phyloP scores from a whole-genome alignment of 1,140 invertebrate species.

The Lepidurus couesii region DNA sequence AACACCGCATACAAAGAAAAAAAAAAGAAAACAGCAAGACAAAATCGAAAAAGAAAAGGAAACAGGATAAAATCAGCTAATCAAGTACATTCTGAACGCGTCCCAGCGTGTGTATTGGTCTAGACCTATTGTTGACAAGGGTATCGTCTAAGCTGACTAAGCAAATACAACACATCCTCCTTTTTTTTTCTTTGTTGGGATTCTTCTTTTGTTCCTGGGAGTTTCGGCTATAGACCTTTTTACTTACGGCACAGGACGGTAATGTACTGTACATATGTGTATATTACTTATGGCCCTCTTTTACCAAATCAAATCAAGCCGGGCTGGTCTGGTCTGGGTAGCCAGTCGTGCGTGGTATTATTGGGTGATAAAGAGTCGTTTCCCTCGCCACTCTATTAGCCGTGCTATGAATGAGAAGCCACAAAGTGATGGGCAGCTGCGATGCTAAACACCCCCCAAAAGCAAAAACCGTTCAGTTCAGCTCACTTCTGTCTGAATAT shows the following conservation, averaged over 20 bases:
- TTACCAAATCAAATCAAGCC: background rate
- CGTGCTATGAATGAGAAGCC: background rate
- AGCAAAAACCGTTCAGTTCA: background rate
- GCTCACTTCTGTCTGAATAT: background rate
- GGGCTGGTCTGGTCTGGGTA: background rate
- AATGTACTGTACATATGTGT: no score
- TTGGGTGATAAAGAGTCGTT: background rate
- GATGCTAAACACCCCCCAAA: background rate
- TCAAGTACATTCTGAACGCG: background rate
- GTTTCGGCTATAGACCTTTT: no score
- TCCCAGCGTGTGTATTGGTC: no score
- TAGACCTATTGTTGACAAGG: background rate
- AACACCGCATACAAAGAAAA: no score
- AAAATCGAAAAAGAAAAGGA: background rate
- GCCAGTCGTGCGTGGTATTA: background rate
- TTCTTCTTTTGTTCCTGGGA: background rate
- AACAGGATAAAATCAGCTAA: background rate
- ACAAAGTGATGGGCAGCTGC: background rate
- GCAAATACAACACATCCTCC: background rate
- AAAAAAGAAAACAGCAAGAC: no score
- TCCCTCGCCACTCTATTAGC: constrained; percentile 2
- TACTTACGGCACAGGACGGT: no score
- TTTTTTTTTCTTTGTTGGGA: background rate
- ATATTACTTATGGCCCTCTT: background rate
- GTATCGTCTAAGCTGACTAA: background rate